Percentiles rank a stretch among this genome's conserved stretches.
Conservation (phyloP, 2,113 vertebrate genomes). For the Hipposideros armiger region DNA sequence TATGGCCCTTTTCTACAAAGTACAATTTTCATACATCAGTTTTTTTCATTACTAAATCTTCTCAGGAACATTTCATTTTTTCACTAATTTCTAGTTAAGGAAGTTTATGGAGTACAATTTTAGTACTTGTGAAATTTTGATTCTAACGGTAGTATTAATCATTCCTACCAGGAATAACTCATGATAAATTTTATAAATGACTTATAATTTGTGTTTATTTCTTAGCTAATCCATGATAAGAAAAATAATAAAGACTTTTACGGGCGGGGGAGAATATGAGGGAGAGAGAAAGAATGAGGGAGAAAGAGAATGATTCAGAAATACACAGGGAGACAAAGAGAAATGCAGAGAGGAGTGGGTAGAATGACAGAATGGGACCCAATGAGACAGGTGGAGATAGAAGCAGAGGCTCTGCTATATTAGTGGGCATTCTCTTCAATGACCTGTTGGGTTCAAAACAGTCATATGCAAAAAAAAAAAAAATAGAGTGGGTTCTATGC, state of each 20-base stretch:
- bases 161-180: neutral
- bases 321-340: neutral
- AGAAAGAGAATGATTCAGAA: neutral
- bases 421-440: neutral
- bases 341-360: neutral
- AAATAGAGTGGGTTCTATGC: neutral
- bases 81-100: slow-evolving; percentile 38
- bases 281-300: neutral
- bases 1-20: slow-evolving; percentile 45
- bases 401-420: neutral
- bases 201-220: slow-evolving; percentile 1
- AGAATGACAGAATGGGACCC: neutral
- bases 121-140: neutral
- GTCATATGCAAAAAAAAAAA: neutral
- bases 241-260: neutral
- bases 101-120: slow-evolving; percentile 39
- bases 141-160: neutral
- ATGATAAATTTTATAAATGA: neutral
- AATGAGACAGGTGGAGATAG: fast-evolving
- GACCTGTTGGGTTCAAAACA: neutral
- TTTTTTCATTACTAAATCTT: slow-evolving; percentile 45
- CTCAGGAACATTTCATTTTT: slow-evolving; percentile 49
- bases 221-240: neutral
- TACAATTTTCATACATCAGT: neutral
- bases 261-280: neutral